Base-by-base conservation (phyloP, 2,797 vertebrate genomes). In the Threskiornis aethiopicus region DNA sequence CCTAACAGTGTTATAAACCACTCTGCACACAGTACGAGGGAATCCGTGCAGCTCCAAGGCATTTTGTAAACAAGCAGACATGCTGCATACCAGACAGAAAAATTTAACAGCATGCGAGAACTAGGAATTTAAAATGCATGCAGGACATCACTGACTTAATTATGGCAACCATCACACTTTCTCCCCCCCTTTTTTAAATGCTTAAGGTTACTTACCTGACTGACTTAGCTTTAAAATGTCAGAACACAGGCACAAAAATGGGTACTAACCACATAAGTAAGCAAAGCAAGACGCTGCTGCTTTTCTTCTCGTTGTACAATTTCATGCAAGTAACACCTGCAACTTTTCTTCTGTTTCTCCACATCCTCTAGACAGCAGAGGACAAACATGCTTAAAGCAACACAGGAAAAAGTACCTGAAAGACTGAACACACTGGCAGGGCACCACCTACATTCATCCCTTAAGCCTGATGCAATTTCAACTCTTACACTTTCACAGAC, bases 51-150 rank as follows among this genome's bases (percentile, higher is more conserved):
- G 75, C 84, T 92, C 77, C 67, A 33, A 93, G 90, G 88, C 75
- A 62, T 54, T 89, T 6, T 47, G 84, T 93, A 94, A 97, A 90
- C 93, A 95, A 64, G 67, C 18, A 10, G 88, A 77, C 33, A 28
- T 28, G 47, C 64, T 80, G 92, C 71, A 89, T 44, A 90, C 80
- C 78, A 90, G 64, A 71, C 49, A 90, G 42, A 69, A 80, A 72
- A 35, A 62, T 31, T 31, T 49, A 87, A 78, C 51, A 83, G 64
- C 29, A 19, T 6, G 25, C 0, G 0, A 29, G 18, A 42, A 51
- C n/a, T 31, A 65, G 66, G 76, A 94, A 72, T 91, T 91, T 72
- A 41, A 95, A 95, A 88, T 37, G 35, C 51, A 69, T 37, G 62
- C 46, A 77, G 47, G 73, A 66, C 81, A 77, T n/a, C 52, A 67